phyloP scores from a whole-genome alignment of 2,888 invertebrate genomes.

The Schizotus pectinicornis region DNA sequence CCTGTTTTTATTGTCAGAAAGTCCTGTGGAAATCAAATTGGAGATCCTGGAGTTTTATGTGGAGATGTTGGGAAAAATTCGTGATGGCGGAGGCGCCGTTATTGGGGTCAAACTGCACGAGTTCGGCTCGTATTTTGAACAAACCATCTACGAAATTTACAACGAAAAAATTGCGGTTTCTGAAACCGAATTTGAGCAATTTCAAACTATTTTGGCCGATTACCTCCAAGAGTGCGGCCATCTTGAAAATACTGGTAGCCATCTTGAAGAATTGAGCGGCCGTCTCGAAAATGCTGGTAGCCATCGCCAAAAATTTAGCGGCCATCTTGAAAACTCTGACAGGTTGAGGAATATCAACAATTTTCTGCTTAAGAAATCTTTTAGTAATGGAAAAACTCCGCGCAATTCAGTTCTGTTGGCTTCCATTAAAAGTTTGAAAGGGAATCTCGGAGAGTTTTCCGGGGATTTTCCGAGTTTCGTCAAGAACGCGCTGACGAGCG shows the following conservation, averaged over 20 bases:
- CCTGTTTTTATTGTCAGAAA: constrained; percentile 38
- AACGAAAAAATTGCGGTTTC: constrained; percentile 31
- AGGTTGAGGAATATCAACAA: too few relatives aligned
- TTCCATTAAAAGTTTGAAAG: too few relatives aligned
- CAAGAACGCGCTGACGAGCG: not conserved
- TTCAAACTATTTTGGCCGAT: constrained; percentile 32
- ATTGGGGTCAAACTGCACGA: constrained; percentile 32
- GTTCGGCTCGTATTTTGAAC: constrained; percentile 43
- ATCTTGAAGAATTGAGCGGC: constrained; percentile 5
- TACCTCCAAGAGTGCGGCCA: not conserved
- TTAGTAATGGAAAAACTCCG: too few relatives aligned
- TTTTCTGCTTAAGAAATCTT: too few relatives aligned
- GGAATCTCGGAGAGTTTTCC: not conserved
- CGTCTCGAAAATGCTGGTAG: not conserved
- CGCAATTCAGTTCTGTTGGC: too few relatives aligned
- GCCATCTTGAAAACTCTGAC: not conserved
- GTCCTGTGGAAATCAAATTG: constrained; percentile 35
- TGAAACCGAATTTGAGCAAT: constrained; percentile 25
- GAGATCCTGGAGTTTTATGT: constrained; percentile 43
- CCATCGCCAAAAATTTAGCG: not conserved
- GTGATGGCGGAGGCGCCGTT: constrained; percentile 29
- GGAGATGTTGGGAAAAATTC: constrained; percentile 34
- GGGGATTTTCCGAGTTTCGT: constrained; percentile 1
- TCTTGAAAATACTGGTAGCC: not conserved
- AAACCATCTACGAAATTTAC: constrained; percentile 44